Conservation (phyloP, 1,140 invertebrate species). For the Tetramorium parvispinum region DNA sequence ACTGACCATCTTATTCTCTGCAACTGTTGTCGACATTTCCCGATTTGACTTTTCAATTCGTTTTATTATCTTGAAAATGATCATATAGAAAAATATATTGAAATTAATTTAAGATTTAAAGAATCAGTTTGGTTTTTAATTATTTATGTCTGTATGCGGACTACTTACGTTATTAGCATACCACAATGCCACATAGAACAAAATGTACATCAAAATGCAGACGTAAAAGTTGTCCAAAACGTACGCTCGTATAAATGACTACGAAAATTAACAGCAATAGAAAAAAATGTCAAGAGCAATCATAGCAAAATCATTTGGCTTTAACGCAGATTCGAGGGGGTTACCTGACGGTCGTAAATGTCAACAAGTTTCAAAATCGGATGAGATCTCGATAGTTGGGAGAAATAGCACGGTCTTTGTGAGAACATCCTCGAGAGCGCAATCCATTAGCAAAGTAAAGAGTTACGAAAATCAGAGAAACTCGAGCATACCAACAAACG, state of each 20-base stretch:
- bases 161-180: slow-evolving; percentile 80
- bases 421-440: slow-evolving; percentile 72
- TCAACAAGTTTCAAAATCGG: slow-evolving; percentile 76
- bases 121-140: not conserved
- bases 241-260: slow-evolving; percentile 81
- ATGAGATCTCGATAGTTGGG: slow-evolving; percentile 69
- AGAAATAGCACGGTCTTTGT: slow-evolving; percentile 70
- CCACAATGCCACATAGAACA: slow-evolving; percentile 81
- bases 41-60: slow-evolving; percentile 79
- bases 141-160: not conserved
- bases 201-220: slow-evolving; percentile 78
- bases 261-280: slow-evolving; percentile 21
- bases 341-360: slow-evolving; percentile 79
- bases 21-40: slow-evolving; percentile 72
- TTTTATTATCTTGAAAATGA: slow-evolving; percentile 77
- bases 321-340: not conserved
- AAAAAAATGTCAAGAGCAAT: not conserved
- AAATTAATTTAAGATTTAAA: not conserved
- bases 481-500: not conserved
- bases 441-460: slow-evolving; percentile 65
- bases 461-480: slow-evolving; percentile 19
- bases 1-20: slow-evolving; percentile 79
- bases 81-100: not conserved
- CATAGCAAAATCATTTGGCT: slow-evolving; percentile 3
- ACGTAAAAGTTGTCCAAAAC: slow-evolving; percentile 80